Evolutionary conservation across 2,797 vertebrate genomes (phyloP), one percentile per base, ranked within the genome.

Genomic region (Notolabrus celidotus): DNA sequence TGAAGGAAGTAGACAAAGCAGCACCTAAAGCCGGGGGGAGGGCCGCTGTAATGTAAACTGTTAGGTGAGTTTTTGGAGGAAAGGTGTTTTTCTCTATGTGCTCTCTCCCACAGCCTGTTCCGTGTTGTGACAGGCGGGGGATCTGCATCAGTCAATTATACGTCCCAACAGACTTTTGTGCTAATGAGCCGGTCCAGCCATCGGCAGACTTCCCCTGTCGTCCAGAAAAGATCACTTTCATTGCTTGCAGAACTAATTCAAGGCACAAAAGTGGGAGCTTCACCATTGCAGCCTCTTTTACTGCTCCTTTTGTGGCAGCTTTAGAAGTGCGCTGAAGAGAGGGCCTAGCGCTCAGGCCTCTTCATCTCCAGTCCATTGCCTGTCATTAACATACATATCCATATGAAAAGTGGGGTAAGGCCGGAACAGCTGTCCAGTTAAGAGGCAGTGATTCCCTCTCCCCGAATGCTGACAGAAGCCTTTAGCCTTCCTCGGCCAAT

Each of bases 181-280:
- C 96, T 99, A 99, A 99, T 99, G 97, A 99, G 97, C 94, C 93
- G 94, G 94, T 95, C 93, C 95, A 95, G 96, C 96, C 97, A 97
- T 98, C 96, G 97, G 96, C 96, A 97, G 98, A 98, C 97, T 97
- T 99, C 96, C 96, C 96, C 97, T 97, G 97, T 98, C 96, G 95
- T 95, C 95, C 96, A 96, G 96, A 97, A 98, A 99, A 99, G 97
- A 99, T 99, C 98, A 99, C 97, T 99, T 99, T 99, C 98, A 99
- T 97, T 98, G 97, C 97, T 98, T 96, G 97, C 97, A 99, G 97
- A 99, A 99, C 97, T 99, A 99, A 99, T 99, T 99, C 97, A 96
- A 95, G 94, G 95, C 95, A 99, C 97, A 99, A 99, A 99, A 98
- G 96, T 97, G 95, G 96, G 96, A 97, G 97, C 96, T 97, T 96